Base-by-base conservation (phyloP, 2,888 invertebrate genomes). In the Caenorhabditis doughertyi region DNA sequence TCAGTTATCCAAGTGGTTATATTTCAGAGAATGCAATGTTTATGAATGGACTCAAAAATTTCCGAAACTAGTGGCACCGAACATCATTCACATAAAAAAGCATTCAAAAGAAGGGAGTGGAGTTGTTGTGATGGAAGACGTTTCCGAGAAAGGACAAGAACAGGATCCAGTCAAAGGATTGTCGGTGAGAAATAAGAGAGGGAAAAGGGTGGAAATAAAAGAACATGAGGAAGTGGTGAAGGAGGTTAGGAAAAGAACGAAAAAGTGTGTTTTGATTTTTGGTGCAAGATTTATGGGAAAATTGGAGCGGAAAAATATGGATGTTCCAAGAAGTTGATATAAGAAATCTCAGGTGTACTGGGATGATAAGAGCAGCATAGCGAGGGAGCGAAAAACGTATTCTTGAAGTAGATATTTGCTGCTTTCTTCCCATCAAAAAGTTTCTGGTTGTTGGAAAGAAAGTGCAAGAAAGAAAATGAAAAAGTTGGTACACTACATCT, bases 1-100 rank as follows among this genome's bases (percentile, higher is more conserved):
- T 39, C 39, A 39, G 9, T 39, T 39, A 2, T 13, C 9, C 4
- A 32, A 32, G 9, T 7, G 32, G 4, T 32, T 7, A 9, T 32
- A 9, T 39, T 84, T n/a, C 73, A 88, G 90, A 73, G 90, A 90
- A 80, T 90, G 90, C 65, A 87, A 89, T 39, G 87, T 87, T 25
- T 90, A 89, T 80, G 90, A 90, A 79, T 90, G 90, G 90, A 85
- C 89, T 11, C 85, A 86, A 35, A 89, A 89, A 53, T 84, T 85
- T 27, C 85, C 86, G 3, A 87, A 89, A 67, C 70, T 89, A 8
- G 67, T 85, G 11, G 84, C 89, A 21, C 90, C 90, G 9, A 85
- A 83, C 29, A 86, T 90, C 35, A 89, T 85, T 71, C 85, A 89
- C 68, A 89, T 90, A 56, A 89, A 89, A 68, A 87, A 80, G 73